Evolutionary conservation across 2,113 vertebrate species (phyloP), one percentile per base, ranked within the genome.

Genomic region (Cololabis saira): DNA sequence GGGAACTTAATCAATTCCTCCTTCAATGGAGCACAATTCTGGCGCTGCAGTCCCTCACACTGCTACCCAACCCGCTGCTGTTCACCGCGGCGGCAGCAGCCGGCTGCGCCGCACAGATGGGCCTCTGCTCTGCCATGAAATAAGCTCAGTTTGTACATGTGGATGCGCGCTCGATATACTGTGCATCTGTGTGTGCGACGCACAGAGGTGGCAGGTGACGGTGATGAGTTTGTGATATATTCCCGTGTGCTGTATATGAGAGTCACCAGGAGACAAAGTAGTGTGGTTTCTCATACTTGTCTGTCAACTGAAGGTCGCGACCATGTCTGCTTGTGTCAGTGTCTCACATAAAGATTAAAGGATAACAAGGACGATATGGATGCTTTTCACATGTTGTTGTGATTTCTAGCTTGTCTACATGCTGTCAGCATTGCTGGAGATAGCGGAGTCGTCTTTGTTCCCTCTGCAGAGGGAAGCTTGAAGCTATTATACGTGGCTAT

Each of bases 101-200:
- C 47, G 82, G 63, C 81, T 64, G 74, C 41, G 30, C 64, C 69
- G 56, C 79, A 71, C 82, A 89, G 82, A 89, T 83, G 86, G 82
- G 84, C 84, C 68, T 82, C 82, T 74, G 81, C 83, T 87, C 84
- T 81, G 86, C 82, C 84, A 86, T 87, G 84, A 85, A 85, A 86
- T 83, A 75, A 80, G 80, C 73, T 73, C 1, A 13, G 66, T 55
- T 52, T 50, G 61, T 17, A 66, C 17, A 41, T n/a, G 33, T 18
- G 49, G 21, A 52, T 12, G 58, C 58, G 61, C 14, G 51, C 52
- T 33, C 40, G 24, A 40, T 27, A 63, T 18, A 16, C 45, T n/a
- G 21, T 50, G 69, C 16, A 14, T 45, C 62, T 12, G 12, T 14
- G 30, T 14, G 64, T 53, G 27, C 54, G 49, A 47, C 0, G 12